phyloP scores from a whole-genome alignment of 2,888 invertebrate species.

The Andrena bucephala region DNA sequence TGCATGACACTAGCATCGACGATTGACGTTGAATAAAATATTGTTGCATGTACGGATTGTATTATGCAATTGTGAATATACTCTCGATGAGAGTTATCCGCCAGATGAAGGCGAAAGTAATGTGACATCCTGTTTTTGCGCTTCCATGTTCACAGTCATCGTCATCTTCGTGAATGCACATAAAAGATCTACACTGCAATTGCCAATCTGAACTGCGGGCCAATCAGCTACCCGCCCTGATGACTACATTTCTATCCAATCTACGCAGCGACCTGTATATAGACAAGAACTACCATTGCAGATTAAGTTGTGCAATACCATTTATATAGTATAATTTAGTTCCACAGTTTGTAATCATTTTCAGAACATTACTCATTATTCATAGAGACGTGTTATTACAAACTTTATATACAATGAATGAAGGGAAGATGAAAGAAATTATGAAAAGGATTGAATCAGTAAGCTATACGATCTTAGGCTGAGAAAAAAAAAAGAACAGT shows the following conservation, averaged over 20 bases:
- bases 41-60: constrained; percentile 68
- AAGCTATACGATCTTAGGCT: constrained; percentile 55
- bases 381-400: constrained; percentile 60
- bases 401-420: constrained; percentile 58
- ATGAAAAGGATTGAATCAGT: constrained; percentile 47
- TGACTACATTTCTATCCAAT: constrained; percentile 84
- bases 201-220: constrained; percentile 83
- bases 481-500: constrained; percentile 3
- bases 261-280: constrained; percentile 83
- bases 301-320: constrained; percentile 72
- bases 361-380: constrained; percentile 67
- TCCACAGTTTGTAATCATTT: constrained; percentile 66
- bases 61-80: constrained; percentile 61
- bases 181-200: constrained; percentile 83
- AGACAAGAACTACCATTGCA: constrained; percentile 76
- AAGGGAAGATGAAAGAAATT: constrained; percentile 55
- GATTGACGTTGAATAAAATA: constrained; percentile 54
- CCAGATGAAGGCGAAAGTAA: constrained; percentile 62
- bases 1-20: constrained; percentile 51
- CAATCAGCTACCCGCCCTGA: constrained; percentile 82
- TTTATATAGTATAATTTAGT: constrained; percentile 69
- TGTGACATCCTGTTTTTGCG: constrained; percentile 80
- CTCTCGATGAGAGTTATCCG: constrained; percentile 63
- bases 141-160: constrained; percentile 85
- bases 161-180: constrained; percentile 84